Conservation (phyloP, 2,797 vertebrate species). For the Sciaenops ocellatus region DNA sequence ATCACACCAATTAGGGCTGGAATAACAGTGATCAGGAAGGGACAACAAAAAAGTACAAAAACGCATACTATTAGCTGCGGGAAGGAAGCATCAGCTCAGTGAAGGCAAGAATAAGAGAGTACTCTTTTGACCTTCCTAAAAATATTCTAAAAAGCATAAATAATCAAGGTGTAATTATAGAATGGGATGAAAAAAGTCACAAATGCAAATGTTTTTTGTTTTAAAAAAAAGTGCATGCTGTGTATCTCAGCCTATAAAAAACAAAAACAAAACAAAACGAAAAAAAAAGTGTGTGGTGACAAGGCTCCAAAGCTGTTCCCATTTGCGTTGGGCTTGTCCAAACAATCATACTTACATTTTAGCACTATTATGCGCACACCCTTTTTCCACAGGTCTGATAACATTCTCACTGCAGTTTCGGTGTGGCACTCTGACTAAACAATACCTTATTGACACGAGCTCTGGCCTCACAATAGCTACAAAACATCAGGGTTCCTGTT, state of each 20-base stretch:
- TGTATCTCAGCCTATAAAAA: slow-evolving; percentile 27
- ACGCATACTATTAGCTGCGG: slow-evolving; percentile 55
- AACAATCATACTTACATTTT: slow-evolving; percentile 86
- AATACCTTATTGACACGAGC: slow-evolving; percentile 90
- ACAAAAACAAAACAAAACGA: slow-evolving; percentile 9
- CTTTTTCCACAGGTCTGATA: slow-evolving; percentile 91
- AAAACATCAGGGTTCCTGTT: slow-evolving; percentile 89
- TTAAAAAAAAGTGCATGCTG: slow-evolving; percentile 14
- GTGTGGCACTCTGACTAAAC: slow-evolving; percentile 89
- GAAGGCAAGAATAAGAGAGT: slow-evolving; percentile 13
- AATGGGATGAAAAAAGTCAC: slow-evolving; percentile 17
- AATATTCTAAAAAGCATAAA: slow-evolving; percentile 48
- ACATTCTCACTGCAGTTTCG: slow-evolving; percentile 90
- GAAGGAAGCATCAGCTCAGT: slow-evolving; percentile 6
- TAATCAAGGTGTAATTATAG: slow-evolving; percentile 34
- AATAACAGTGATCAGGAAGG: slow-evolving; percentile 68
- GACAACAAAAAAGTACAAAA: slow-evolving; percentile 64
- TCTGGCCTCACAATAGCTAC: slow-evolving; percentile 88
- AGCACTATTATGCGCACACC: slow-evolving; percentile 81
- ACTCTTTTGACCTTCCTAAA: slow-evolving; percentile 39
- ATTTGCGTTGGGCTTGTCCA: slow-evolving; percentile 80
- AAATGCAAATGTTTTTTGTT: slow-evolving; percentile 34
- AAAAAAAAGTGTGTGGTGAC: slow-evolving; percentile 42
- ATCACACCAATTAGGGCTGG: slow-evolving; percentile 77
- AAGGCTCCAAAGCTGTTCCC: slow-evolving; percentile 60